Evolutionary conservation across 1,140 invertebrate species (phyloP), one percentile per base, ranked within the genome.

Genomic region (Calephelis nemesis): DNA sequence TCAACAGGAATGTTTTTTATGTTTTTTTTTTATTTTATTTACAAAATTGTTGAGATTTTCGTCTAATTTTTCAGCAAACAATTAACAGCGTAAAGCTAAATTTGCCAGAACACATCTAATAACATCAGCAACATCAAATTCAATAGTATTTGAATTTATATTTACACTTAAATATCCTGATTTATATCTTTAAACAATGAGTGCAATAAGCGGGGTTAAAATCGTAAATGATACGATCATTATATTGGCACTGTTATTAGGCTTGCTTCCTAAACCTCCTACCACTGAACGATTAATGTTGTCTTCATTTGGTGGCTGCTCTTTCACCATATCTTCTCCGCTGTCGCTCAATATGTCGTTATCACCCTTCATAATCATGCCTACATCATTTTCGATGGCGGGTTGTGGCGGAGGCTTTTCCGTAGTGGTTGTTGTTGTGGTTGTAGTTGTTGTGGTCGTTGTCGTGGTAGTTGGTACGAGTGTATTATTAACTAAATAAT

Each of bases 391-490:
- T 67, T 87, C 84, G 54, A 90, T 88, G 5, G 72, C 65, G 54
- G 92, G 83, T 15, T 88, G 86, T 80, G 69, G 92, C 80, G 67
- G 91, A 77, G 82, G 92, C 81, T 76, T 93, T 66, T 93, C 93
- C 0, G 94, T 94, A 0, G 91, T 93, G 0, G 93, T 94, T 3
- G 94, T 93, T 6, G 94, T 94, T 0, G 94, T 95, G 0, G 94
- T 94, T 0, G 95, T 94, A 0, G 95, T 96, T 7, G 95, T 96
- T 0, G 95, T 95, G 0, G 95, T 95, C 4, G 95, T 95, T 0
- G 95, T 93, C 0, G 94, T 94, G 0, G 96, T 97, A 1, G 95
- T 96, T 12, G 96, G 96, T 8, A 97, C 95, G 8, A 96, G 81
- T 13, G 93, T 95, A 67, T 94, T 94, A 82, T 97, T 97, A 48